Evolutionary conservation across 2,888 invertebrate genomes (phyloP).

Genomic region (Caradrina kadenii): DNA sequence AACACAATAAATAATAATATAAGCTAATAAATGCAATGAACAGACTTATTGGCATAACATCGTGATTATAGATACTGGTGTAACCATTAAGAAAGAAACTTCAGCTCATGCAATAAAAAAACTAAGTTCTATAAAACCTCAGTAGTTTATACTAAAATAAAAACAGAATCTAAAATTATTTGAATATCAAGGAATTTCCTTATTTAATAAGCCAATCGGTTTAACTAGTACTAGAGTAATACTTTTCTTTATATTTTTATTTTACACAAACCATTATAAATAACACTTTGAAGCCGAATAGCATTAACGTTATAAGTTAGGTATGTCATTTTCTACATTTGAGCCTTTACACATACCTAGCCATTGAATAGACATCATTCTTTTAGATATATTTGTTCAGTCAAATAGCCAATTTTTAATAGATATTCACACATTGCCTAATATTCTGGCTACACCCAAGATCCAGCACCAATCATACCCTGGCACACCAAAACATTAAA

Average conservation of each 20-base stretch:
- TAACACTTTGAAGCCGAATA: conserved; percentile 52
- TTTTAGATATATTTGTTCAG: conserved; percentile 59
- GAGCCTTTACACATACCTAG: conserved; percentile 57
- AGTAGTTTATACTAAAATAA: conserved; percentile 7
- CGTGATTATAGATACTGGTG: conserved; percentile 36
- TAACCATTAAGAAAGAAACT: conserved; percentile 8
- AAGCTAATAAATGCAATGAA: conserved; percentile 85
- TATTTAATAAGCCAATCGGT: conserved; percentile 39
- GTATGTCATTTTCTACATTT: conserved; percentile 56
- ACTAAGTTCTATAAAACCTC: conserved; percentile 4
- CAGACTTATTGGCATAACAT: conserved; percentile 77
- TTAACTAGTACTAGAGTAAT: conserved; percentile 46
- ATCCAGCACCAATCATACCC: conserved; percentile 82
- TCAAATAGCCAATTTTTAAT: conserved; percentile 55
- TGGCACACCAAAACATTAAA: conserved; percentile 67
- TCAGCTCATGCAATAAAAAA: conserved; percentile 39
- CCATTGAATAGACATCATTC: conserved; percentile 37
- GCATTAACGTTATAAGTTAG: conserved; percentile 43
- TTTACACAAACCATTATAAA: conserved; percentile 45
- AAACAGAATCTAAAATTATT: conserved; percentile 14
- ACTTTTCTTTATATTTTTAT: conserved; percentile 43
- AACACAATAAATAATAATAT: conserved; percentile 65
- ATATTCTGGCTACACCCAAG: conserved; percentile 51
- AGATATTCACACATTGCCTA: conserved; percentile 42
- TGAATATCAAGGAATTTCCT: conserved; percentile 10